Conservation (phyloP, 2,113 vertebrate genomes). For the Cichladusa arquata region DNA sequence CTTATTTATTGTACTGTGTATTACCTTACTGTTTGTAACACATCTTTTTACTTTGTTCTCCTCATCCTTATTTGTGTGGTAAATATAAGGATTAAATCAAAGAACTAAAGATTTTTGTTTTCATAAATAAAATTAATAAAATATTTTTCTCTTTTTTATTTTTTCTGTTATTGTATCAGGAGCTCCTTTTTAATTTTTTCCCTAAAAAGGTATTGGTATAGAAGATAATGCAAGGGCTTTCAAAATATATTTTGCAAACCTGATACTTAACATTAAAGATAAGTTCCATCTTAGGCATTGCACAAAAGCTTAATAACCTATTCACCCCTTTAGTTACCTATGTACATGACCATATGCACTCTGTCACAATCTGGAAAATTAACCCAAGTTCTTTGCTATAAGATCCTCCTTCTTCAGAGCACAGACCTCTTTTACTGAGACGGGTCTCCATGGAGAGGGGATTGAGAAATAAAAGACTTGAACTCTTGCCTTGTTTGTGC, state of each 20-base stretch:
- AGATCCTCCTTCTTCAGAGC: not conserved
- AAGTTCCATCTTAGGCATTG: not conserved
- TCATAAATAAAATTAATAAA: not conserved
- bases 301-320: not conserved
- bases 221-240: not conserved
- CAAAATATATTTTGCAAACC: not conserved
- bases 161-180: not conserved
- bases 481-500: not conserved
- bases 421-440: not conserved
- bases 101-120: not conserved
- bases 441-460: not conserved
- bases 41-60: not conserved
- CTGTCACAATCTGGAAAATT: not conserved
- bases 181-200: not conserved
- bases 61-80: not conserved
- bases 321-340: not conserved
- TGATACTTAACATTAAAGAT: not conserved
- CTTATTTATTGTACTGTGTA: not conserved
- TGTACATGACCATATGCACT: too few species aligned
- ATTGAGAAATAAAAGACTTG: not conserved
- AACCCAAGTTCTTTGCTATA: not conserved
- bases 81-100: not conserved
- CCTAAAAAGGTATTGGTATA: not conserved
- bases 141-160: not conserved
- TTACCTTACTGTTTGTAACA: not conserved